A percentile compares a stretch with the other conserved stretches of the same genome.
phyloP scores from a whole-genome alignment of 1,140 invertebrate species.

The Drosophila jambulina region DNA sequence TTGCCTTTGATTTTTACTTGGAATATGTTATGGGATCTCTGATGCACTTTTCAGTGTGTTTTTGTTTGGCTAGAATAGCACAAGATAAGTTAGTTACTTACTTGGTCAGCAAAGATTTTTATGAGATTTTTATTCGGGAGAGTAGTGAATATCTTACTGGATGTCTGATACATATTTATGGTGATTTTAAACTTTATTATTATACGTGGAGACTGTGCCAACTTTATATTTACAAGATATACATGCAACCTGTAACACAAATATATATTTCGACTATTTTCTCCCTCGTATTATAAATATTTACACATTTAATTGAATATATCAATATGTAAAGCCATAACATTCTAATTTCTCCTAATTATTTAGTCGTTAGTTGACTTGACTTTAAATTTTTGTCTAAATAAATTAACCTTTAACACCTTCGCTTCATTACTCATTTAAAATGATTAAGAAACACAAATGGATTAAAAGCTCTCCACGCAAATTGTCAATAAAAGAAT shows the following conservation, averaged over 20 bases:
- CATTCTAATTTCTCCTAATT: background rate
- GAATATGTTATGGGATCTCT: no score
- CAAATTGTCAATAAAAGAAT: constrained; percentile 43
- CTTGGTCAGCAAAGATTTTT: constrained; percentile 22
- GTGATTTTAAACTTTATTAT: no score
- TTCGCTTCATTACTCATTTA: constrained; percentile 7
- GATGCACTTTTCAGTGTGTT: constrained; percentile 16
- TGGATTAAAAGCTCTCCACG: constrained; percentile 1
- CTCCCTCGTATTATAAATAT: background rate
- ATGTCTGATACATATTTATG: background rate
- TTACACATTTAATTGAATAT: background rate
- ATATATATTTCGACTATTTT: background rate
- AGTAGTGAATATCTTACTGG: background rate
- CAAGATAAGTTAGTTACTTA: constrained; percentile 26
- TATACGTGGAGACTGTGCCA: background rate
- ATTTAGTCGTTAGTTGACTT: background rate
- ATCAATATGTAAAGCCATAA: background rate
- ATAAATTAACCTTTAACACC: background rate
- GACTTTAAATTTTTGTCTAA: background rate
- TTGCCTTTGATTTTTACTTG: no score
- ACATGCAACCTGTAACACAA: background rate
- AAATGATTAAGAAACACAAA: constrained; percentile 6
- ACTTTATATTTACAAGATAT: no score
- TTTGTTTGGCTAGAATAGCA: constrained; percentile 20
- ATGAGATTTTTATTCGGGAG: background rate